Conservation (phyloP, 2,797 vertebrate species). For the Sebastes umbrosus region DNA sequence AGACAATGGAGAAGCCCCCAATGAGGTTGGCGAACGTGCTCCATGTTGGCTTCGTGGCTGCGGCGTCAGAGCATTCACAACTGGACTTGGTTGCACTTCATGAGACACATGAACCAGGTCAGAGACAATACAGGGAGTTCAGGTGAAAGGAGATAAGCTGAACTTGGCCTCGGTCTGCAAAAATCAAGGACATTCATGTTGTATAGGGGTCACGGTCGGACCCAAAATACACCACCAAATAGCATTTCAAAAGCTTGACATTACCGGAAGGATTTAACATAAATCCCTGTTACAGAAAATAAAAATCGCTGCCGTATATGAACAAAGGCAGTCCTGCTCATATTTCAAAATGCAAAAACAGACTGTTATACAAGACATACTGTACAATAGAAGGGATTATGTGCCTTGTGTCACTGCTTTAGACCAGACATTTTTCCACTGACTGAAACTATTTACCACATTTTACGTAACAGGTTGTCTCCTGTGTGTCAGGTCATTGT, state of each 20-base stretch:
- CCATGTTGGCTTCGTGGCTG: not conserved
- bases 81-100: not conserved
- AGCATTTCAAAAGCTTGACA: conserved; percentile 45
- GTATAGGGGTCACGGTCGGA: not conserved
- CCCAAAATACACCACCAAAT: not conserved
- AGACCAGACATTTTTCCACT: not conserved
- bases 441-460: conserved; percentile 49
- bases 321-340: not conserved
- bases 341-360: conserved; percentile 10
- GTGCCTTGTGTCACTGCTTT: not conserved
- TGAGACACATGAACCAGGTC: not conserved
- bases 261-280: not conserved
- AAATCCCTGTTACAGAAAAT: not conserved
- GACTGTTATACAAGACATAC: not conserved
- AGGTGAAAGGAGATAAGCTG: conserved; percentile 28
- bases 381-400: not conserved
- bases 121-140: conserved; percentile 12
- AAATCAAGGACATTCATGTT: conserved; percentile 19
- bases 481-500: conserved; percentile 13
- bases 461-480: conserved; percentile 14
- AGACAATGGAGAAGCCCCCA: not conserved
- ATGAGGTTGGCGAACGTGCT: not conserved
- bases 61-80: not conserved
- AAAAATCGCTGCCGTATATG: not conserved
- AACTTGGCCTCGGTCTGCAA: not conserved